Evolutionary conservation across 2,888 invertebrate genomes (phyloP).

Genomic region (Ornithoptera alexandrae): DNA sequence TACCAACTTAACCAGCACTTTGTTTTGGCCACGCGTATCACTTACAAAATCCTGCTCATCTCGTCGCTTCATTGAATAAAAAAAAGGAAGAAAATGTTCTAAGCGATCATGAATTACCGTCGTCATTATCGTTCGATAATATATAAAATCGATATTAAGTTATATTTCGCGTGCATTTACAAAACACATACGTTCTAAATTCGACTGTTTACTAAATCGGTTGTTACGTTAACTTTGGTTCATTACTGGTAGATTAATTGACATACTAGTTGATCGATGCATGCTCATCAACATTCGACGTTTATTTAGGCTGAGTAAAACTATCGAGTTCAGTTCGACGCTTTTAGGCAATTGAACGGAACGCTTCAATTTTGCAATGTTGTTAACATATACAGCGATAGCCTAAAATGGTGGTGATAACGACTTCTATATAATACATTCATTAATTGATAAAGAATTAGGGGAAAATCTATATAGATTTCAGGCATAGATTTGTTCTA

Average conservation of each 20-base stretch:
- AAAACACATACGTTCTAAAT: background rate
- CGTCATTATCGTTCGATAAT: background rate
- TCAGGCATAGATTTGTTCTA: too few relatives aligned
- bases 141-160: background rate
- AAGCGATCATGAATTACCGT: too few relatives aligned
- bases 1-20: too few relatives aligned
- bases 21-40: too few relatives aligned
- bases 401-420: too few relatives aligned
- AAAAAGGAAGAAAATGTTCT: too few relatives aligned
- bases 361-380: background rate
- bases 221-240: constrained; percentile 14
- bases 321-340: constrained; percentile 13
- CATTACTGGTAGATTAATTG: constrained; percentile 23
- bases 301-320: constrained; percentile 16
- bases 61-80: too few relatives aligned
- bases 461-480: too few relatives aligned
- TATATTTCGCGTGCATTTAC: background rate
- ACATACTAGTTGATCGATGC: constrained; percentile 23
- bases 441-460: too few relatives aligned
- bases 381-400: background rate
- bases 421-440: too few relatives aligned
- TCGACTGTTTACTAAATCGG: background rate
- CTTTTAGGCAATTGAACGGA: background rate
- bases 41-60: too few relatives aligned
- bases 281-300: constrained; percentile 5